These are phyloP conservation scores for Paramacrobiotus metropolitanus DNA, from an alignment of 1,140 invertebrate genomes.

Conservation along the genomic window DNA sequence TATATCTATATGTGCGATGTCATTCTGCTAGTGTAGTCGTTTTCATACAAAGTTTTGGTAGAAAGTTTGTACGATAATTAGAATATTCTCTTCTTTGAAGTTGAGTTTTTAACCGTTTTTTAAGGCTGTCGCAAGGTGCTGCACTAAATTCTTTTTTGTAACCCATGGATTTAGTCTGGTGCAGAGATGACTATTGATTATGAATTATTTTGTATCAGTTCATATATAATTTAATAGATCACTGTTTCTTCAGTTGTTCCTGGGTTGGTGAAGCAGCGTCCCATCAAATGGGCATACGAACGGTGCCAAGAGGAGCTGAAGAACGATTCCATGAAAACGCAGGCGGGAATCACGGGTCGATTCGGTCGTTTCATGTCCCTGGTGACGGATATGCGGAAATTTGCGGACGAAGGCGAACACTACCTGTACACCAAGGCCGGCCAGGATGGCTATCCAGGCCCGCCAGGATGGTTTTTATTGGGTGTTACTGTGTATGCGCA, in stretches of 20 bases:
- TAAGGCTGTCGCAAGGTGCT: not conserved
- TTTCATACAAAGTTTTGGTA: too few relatives aligned
- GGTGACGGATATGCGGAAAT: conserved; percentile 59
- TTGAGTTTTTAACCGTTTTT: not conserved
- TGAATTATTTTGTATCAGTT: too few relatives aligned
- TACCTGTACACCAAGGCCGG: not conserved
- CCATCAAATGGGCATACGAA: conserved; percentile 70
- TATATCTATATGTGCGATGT: too few relatives aligned
- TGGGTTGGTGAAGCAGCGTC: conserved; percentile 62
- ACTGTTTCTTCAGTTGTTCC: conserved; percentile 50
- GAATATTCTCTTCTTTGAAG: conserved; percentile 2
- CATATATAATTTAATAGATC: too few relatives aligned
- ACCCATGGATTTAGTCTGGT: conserved; percentile 9
- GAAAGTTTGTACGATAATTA: not conserved
- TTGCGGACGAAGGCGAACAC: conserved; percentile 27
- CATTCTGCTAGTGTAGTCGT: too few relatives aligned
- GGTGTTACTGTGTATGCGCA: too few relatives aligned
- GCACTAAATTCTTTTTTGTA: not conserved
- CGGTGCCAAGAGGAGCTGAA: conserved; percentile 51
- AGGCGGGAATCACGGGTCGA: conserved; percentile 77
- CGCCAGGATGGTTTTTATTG: too few relatives aligned
- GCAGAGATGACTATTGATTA: too few relatives aligned
- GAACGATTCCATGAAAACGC: conserved; percentile 50
- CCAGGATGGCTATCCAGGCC: not conserved
- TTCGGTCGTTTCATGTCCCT: conserved; percentile 71